Base-by-base conservation (phyloP, 2,797 vertebrate genomes). In the Serranus cabrilla region DNA sequence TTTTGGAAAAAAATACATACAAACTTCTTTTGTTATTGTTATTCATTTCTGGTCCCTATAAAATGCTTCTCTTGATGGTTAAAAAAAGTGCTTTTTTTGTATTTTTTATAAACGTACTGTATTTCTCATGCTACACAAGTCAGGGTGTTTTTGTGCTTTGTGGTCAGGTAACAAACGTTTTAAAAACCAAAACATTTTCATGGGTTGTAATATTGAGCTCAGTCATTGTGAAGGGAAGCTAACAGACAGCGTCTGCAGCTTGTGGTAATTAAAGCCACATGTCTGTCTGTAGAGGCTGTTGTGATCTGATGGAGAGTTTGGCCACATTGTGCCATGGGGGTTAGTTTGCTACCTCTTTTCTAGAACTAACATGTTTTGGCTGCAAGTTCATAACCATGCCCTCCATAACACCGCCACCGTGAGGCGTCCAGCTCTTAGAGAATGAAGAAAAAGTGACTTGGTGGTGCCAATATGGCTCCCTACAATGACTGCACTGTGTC, bases 1-100 rank as follows among this genome's bases (percentile, higher is more conserved):
- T 81, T 90, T 90, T 80, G 76, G 78, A 83, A 85, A 76, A 83
- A 85, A 74, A 67, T 46, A 42, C 50, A 64, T 65, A 43, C 65
- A 83, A 27, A 82, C 93, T 90, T 89, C 92, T 89, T 92, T 88
- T 93, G 93, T 94, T 95, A 91, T 95, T 95, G 69, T 74, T 83
- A 70, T 81, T 91, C 74, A 94, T 94, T 95, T 94, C 92, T 92
- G 91, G 91, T 88, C 78, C 74, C 51, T 80, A 68, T 82, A 70
- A 84, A 88, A 77, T 60, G 65, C 81, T 81, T 81, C 45, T 85
- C 61, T 84, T 68, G 67, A 82, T 80, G 81, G 71, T 86, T 59
- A 34, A 71, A 61, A 69, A 63, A 87, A 85, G 77, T 69, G 70
- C 70, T 81, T 90, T 84, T 87, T 87, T 91, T 85, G 78, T 87